Evolutionary conservation across 2,888 invertebrate species (phyloP), one percentile per base, ranked within the genome.

Genomic region (Julus scanicus): DNA sequence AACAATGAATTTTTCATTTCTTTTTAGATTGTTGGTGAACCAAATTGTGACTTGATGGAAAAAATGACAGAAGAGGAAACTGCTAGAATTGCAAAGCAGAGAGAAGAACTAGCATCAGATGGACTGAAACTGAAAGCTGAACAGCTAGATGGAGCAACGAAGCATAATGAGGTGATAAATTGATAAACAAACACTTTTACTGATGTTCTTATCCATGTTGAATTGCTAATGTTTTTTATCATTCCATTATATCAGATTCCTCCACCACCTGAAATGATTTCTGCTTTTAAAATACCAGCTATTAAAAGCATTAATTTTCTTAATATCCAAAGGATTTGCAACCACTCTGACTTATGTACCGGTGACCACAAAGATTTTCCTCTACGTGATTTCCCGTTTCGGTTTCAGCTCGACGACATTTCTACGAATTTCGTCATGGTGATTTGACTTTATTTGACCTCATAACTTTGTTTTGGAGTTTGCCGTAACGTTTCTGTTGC

Each of bases 401-500:
- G 94, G 91, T 95, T 96, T 0, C 95, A 96, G 90, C 93, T 97
- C 87, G 96, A 97, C 92, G 95, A 96, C 91, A 93, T 97, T 86
- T 95, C 95, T 90, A 96, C 96, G 1, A 96, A 96, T 92, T 97
- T 97, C 92, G 95, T 97, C 90, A 95, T 96, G 92, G 97, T 97
- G 15, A 13, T 29, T 15, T 71, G 6, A 71, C 71, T 71, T 9
- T 8, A 6, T 20, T 29, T 71, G 29, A 2, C 4, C 63, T 13
- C 11, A 1, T 15, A 15, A 17, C 5, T 2, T 57, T n/a, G 17
- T 57, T 17, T 57, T 17, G 29, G 0, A 44, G 44, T 9, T 8
- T 29, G 71, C 8, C 20, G 9, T 44, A 8, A 44, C 44, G 20
- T 71, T 6, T 29, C 11, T 71, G 71, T 9, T 6, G 17, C 6